phyloP scores from a whole-genome alignment of 2,113 vertebrate genomes.

The Pica pica region DNA sequence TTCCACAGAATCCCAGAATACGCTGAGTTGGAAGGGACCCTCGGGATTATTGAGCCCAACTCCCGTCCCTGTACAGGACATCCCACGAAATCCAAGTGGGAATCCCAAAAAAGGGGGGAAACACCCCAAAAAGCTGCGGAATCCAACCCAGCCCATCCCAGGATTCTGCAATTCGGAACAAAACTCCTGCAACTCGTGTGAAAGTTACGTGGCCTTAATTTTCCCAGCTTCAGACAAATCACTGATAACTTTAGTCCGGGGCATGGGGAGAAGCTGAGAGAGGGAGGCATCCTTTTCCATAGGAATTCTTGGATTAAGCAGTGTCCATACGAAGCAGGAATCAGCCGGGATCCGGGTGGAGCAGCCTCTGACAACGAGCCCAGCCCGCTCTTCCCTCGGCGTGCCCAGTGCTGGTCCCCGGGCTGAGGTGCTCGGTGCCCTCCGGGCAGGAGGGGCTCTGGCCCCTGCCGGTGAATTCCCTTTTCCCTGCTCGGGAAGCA shows the following conservation, averaged over 20 bases:
- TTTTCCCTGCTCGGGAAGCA: neutral
- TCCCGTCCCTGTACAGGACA: too few species aligned
- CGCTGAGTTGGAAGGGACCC: neutral
- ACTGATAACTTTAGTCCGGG: neutral
- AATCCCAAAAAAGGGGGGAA: neutral
- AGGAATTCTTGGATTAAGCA: neutral
- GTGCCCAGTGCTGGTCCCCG: rapidly evolving
- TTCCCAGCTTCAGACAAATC: neutral
- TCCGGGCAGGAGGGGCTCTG: neutral
- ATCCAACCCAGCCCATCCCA: neutral
- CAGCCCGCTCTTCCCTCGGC: rapidly evolving
- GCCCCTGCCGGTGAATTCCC: neutral
- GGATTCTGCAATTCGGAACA: rapidly evolving
- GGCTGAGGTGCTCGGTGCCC: rapidly evolving
- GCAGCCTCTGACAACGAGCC: neutral
- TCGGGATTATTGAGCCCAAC: neutral
- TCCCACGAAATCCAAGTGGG: neutral
- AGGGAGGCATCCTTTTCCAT: rapidly evolving
- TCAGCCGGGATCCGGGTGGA: rapidly evolving
- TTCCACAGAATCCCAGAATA: rapidly evolving
- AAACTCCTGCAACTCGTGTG: rapidly evolving
- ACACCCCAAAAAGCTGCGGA: neutral
- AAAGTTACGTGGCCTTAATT: rapidly evolving
- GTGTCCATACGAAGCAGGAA: rapidly evolving
- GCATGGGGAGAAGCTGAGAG: neutral